Evolutionary conservation across 2,888 invertebrate species (phyloP).

Genomic region (Dione juno): DNA sequence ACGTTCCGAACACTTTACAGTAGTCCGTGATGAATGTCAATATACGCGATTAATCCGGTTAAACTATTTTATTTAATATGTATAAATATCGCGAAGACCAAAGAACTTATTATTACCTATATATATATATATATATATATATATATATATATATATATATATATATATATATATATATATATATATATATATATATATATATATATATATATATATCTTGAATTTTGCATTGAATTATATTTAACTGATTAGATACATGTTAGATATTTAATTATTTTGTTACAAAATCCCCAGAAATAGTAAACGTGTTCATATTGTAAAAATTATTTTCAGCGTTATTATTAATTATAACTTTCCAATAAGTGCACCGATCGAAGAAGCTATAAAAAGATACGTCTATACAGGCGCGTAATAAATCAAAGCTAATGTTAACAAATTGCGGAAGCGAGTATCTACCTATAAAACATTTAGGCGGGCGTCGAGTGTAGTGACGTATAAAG

Average conservation of each 20-base stretch:
- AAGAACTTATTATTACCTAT: no score
- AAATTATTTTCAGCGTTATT: neutral
- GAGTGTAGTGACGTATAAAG: constrained; percentile 49
- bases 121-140: no score
- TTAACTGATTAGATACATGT: neutral
- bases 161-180: no score
- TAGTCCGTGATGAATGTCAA: no score
- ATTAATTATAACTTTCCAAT: constrained; percentile 39
- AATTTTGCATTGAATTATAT: neutral
- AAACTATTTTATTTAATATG: no score
- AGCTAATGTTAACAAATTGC: constrained; percentile 48
- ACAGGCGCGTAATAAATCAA: constrained; percentile 45
- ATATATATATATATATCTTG: no score
- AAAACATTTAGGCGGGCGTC: constrained; percentile 46
- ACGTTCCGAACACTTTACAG: no score
- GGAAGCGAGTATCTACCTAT: constrained; percentile 44
- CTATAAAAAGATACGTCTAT: constrained; percentile 39
- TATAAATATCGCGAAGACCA: no score
- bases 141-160: no score
- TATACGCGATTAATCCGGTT: no score
- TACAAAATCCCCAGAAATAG: neutral
- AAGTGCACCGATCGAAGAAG: constrained; percentile 32
- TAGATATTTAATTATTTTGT: neutral
- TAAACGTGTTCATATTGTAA: neutral
- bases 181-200: no score